Conservation (phyloP, 2,888 invertebrate species). For the Troides aeacus region DNA sequence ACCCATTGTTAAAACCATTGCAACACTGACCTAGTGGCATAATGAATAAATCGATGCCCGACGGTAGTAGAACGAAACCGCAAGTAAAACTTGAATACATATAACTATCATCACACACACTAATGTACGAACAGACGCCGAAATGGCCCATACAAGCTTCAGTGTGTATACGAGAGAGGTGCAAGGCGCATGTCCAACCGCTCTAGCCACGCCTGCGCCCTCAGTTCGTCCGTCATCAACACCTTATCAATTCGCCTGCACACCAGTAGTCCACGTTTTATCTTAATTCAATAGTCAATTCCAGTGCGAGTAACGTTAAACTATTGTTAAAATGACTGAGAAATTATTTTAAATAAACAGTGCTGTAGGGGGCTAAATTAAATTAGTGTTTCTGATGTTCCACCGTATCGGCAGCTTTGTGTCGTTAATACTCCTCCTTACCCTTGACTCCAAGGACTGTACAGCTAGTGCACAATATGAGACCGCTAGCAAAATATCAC, state of each 20-base stretch:
- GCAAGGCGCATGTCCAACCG: constrained; percentile 60
- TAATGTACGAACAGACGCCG: constrained; percentile 26
- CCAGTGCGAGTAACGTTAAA: background rate
- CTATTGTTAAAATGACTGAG: constrained; percentile 32
- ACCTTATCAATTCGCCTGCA: constrained; percentile 50
- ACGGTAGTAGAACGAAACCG: constrained; percentile 24
- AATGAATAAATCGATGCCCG: constrained; percentile 58
- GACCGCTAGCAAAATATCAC: constrained; percentile 60
- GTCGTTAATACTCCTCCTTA: constrained; percentile 61
- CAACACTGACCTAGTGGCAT: constrained; percentile 61
- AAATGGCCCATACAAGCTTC: constrained; percentile 33
- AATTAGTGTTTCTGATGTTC: constrained; percentile 71
- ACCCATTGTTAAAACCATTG: constrained; percentile 34
- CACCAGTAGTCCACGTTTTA: constrained; percentile 32
- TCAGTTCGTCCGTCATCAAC: constrained; percentile 31
- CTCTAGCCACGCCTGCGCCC: constrained; percentile 55
- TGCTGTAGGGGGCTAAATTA: constrained; percentile 43
- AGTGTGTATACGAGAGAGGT: constrained; percentile 47
- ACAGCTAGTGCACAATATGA: constrained; percentile 69
- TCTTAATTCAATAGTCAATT: constrained; percentile 29
- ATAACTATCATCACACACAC: constrained; percentile 34
- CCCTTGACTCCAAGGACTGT: constrained; percentile 69
- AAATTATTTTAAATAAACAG: constrained; percentile 39
- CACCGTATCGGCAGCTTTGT: constrained; percentile 57
- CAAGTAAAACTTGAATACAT: constrained; percentile 32